Evolutionary conservation across 2,113 vertebrate species (phyloP).

Genomic region (Percopsis transmontana): DNA sequence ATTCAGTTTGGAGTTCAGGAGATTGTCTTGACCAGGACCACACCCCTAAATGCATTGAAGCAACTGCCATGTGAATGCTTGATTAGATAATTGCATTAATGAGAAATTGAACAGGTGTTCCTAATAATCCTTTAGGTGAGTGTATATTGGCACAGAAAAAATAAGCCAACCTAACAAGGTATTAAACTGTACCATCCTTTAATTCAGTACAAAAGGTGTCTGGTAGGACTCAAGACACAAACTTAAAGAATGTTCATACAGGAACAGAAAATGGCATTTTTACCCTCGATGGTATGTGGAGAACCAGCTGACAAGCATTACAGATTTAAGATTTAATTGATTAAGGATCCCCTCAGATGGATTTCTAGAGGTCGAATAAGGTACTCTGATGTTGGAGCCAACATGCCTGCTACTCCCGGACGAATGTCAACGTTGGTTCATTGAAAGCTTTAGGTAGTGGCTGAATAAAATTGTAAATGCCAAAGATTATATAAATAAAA

Average conservation of each 20-base stretch:
- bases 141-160: background rate
- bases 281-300: background rate
- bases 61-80: too few relatives aligned
- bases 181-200: constrained; percentile 49
- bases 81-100: too few relatives aligned
- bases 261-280: constrained; percentile 15
- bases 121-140: too few relatives aligned
- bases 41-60: too few relatives aligned
- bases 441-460: constrained; percentile 24
- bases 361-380: background rate
- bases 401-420: constrained; percentile 19
- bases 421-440: constrained; percentile 10
- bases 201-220: constrained; percentile 58
- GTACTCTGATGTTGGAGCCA: background rate
- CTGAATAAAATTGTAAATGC: constrained; percentile 26
- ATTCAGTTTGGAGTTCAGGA: too few relatives aligned
- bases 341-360: background rate
- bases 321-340: background rate
- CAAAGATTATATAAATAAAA: constrained; percentile 32
- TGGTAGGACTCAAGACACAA: constrained; percentile 27
- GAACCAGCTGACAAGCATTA: background rate
- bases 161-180: background rate
- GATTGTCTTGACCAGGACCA: too few relatives aligned
- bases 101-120: too few relatives aligned
- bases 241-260: constrained; percentile 19